phyloP scores from a whole-genome alignment of 2,113 vertebrate species.

The Charina bottae region DNA sequence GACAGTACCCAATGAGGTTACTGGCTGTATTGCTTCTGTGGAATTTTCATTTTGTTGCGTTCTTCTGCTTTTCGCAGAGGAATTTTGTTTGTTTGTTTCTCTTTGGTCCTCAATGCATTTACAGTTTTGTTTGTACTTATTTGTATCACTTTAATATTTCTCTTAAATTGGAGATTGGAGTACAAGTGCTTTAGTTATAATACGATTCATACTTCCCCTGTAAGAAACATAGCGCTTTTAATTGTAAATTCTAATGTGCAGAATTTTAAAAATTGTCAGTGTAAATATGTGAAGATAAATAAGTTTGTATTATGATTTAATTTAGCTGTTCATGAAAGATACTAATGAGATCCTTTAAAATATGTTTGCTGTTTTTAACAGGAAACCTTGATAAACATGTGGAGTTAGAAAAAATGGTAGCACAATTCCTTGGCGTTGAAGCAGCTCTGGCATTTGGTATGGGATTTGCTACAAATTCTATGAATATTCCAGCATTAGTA shows the following conservation, averaged over 20 bases:
- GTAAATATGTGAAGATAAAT: not conserved
- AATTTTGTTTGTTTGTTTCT: not conserved
- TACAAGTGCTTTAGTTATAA: not conserved
- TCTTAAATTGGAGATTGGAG: not conserved
- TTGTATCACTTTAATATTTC: not conserved
- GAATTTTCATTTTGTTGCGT: not conserved
- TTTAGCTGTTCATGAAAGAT: constrained; percentile 2
- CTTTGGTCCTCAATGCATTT: not conserved
- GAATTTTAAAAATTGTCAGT: not conserved
- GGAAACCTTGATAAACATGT: constrained; percentile 86
- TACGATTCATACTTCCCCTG: not conserved
- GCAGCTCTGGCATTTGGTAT: constrained; percentile 89
- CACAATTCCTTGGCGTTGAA: constrained; percentile 86
- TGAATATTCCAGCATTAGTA: constrained; percentile 93
- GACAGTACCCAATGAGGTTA: not conserved
- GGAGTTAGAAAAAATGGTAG: constrained; percentile 87
- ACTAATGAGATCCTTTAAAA: constrained; percentile 18
- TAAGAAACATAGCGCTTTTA: not conserved
- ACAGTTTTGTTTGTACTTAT: not conserved
- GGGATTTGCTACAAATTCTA: constrained; percentile 94
- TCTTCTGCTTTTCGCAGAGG: not conserved
- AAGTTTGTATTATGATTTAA: not conserved
- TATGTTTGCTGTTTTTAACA: constrained; percentile 62
- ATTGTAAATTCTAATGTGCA: not conserved
- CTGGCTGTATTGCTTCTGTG: not conserved